Conservation (phyloP, 2,113 vertebrate genomes). For the Epinephelus fuscoguttatus region DNA sequence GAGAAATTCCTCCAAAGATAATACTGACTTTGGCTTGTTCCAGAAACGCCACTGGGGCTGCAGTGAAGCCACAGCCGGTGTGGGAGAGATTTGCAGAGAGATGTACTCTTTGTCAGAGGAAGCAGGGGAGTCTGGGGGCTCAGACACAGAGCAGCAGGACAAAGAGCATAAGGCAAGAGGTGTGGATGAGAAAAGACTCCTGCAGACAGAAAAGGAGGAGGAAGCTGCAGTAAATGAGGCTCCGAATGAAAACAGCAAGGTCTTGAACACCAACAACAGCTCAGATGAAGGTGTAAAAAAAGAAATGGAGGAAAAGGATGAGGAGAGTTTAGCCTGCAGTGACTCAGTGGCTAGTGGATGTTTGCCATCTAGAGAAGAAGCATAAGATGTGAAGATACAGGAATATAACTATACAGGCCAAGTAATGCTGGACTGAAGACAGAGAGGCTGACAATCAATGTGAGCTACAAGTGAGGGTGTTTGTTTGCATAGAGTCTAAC, state of each 20-base stretch:
- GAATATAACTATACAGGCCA: slow-evolving; percentile 5
- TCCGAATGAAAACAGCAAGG: not conserved
- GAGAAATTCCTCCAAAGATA: slow-evolving; percentile 87
- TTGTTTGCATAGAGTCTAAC: slow-evolving; percentile 40
- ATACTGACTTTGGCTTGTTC: slow-evolving; percentile 87
- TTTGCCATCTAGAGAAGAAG: slow-evolving; percentile 31
- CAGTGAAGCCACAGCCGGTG: slow-evolving; percentile 45
- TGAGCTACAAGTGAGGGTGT: slow-evolving; percentile 18
- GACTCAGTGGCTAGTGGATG: slow-evolving; percentile 42
- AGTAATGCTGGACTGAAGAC: slow-evolving; percentile 29
- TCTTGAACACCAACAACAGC: not conserved
- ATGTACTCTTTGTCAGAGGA: slow-evolving; percentile 94
- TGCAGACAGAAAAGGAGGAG: slow-evolving; percentile 1
- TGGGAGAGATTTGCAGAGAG: slow-evolving; percentile 79
- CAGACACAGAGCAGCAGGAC: slow-evolving; percentile 50
- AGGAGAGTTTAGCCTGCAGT: slow-evolving; percentile 31
- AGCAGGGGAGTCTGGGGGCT: slow-evolving; percentile 63
- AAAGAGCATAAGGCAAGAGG: not conserved
- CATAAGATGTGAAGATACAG: not conserved
- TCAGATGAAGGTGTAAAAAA: slow-evolving; percentile 34
- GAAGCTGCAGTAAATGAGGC: not conserved
- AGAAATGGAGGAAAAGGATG: slow-evolving; percentile 37
- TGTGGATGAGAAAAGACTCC: slow-evolving; percentile 22
- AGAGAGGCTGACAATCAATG: slow-evolving; percentile 70
- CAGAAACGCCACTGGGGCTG: slow-evolving; percentile 86